A percentile compares a stretch with the other conserved stretches of the same genome.
phyloP scores from a whole-genome alignment of 1,140 invertebrate genomes.

The Philotrypesis tridentata region DNA sequence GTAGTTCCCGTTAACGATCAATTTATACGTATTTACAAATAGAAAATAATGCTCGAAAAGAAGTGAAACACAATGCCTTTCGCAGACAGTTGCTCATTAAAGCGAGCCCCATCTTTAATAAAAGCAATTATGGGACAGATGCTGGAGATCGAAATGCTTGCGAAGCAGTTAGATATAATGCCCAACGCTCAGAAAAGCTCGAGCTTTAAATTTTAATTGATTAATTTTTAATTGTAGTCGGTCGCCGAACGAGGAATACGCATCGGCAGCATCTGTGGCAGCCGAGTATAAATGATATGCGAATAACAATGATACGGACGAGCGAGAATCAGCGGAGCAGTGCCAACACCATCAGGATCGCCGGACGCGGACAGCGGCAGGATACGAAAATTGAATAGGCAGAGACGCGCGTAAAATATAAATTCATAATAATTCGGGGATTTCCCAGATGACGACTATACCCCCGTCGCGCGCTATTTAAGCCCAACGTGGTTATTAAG shows the following conservation, averaged over 20 bases:
- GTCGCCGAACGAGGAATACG: background rate
- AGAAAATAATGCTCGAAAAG: too few relatives aligned
- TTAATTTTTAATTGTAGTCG: conserved; percentile 16
- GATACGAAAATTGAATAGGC: conserved; percentile 22
- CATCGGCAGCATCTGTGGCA: background rate
- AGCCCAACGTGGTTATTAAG: conserved; percentile 21
- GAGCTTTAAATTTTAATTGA: background rate
- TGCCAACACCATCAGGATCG: background rate
- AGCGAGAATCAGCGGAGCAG: background rate
- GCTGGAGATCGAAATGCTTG: background rate
- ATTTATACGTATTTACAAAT: too few relatives aligned
- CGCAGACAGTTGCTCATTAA: too few relatives aligned
- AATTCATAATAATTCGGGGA: conserved; percentile 23
- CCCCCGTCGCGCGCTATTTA: background rate
- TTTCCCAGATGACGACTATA: conserved; percentile 5
- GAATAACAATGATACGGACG: conserved; percentile 30
- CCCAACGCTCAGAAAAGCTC: background rate
- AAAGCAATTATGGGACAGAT: too few relatives aligned
- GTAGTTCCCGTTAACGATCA: too few relatives aligned
- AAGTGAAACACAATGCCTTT: too few relatives aligned
- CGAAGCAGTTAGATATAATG: too few relatives aligned
- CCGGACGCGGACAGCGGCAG: background rate
- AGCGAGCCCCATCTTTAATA: too few relatives aligned
- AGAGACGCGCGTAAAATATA: conserved; percentile 9
- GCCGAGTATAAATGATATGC: conserved; percentile 23